Percentiles rank a stretch among this genome's conserved stretches.
Conservation (phyloP, 2,113 vertebrate species). For the Periophthalmus modestus region DNA sequence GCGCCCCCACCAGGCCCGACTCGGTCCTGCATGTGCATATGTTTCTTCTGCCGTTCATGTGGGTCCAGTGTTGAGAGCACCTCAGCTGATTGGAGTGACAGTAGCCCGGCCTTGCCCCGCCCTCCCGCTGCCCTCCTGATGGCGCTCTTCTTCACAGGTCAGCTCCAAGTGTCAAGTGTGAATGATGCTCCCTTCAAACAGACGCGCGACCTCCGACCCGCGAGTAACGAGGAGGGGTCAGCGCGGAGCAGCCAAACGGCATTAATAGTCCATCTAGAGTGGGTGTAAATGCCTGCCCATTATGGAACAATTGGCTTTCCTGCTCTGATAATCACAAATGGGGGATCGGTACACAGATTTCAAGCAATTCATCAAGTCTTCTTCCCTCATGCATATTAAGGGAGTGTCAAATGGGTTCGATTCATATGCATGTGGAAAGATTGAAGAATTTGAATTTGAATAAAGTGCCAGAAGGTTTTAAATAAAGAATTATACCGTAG, state of each 20-base stretch:
- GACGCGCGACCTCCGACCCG: slow-evolving; percentile 60
- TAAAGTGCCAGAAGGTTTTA: slow-evolving; percentile 42
- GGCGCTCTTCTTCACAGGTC: slow-evolving; percentile 52
- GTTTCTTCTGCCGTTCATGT: neutral
- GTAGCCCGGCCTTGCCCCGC: neutral
- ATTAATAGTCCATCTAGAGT: slow-evolving; percentile 56
- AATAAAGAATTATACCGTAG: slow-evolving; percentile 55
- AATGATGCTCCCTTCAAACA: slow-evolving; percentile 57
- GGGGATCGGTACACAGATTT: slow-evolving; percentile 58
- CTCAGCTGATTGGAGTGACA: slow-evolving; percentile 52
- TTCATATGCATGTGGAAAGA: slow-evolving; percentile 70
- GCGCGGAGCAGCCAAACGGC: slow-evolving; percentile 37
- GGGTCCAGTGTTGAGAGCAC: slow-evolving; percentile 21
- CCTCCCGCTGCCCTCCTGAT: slow-evolving; percentile 15
- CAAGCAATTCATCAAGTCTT: slow-evolving; percentile 64
- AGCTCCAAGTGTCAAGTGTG: slow-evolving; percentile 64
- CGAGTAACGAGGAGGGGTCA: slow-evolving; percentile 49
- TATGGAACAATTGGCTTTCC: slow-evolving; percentile 63
- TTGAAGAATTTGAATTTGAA: slow-evolving; percentile 73
- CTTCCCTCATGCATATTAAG: slow-evolving; percentile 63
- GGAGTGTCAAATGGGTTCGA: slow-evolving; percentile 44
- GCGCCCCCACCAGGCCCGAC: too few species aligned
- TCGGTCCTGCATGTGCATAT: neutral
- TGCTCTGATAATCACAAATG: slow-evolving; percentile 57
- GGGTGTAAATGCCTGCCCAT: slow-evolving; percentile 55